Conservation (phyloP, 64 coral and sea anemone species). For the Platygyra sinensis region DNA sequence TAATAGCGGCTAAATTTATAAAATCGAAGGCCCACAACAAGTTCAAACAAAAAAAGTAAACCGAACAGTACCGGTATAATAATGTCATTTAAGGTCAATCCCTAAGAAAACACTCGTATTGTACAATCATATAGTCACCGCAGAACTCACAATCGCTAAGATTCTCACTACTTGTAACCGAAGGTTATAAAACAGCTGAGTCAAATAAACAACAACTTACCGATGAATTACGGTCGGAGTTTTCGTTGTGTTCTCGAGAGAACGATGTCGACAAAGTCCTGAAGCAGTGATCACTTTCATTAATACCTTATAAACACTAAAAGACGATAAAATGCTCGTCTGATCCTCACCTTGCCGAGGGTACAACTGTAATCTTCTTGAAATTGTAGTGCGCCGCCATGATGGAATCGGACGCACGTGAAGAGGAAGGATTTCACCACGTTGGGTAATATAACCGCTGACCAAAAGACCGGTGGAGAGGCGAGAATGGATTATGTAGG, state of each 20-base stretch:
- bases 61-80: too few relatives aligned
- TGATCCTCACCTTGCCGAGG: conserved; percentile 74
- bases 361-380: conserved; percentile 97
- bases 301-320: neutral
- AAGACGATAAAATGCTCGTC: neutral
- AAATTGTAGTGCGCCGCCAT: conserved; percentile 99
- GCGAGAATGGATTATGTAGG: neutral
- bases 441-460: conserved; percentile 31
- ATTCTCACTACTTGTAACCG: neutral
- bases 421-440: conserved; percentile 22
- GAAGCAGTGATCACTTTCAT: neutral
- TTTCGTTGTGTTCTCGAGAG: conserved; percentile 97
- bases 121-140: too few relatives aligned
- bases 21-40: too few relatives aligned
- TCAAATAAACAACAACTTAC: conserved; percentile 50
- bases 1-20: too few relatives aligned
- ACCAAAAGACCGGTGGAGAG: neutral
- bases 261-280: conserved; percentile 98
- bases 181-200: neutral
- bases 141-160: neutral
- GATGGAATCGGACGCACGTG: conserved; percentile 88
- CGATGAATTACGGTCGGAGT: conserved; percentile 95
- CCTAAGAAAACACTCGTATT: too few relatives aligned
- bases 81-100: too few relatives aligned
- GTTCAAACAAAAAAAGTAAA: too few relatives aligned